Evolutionary conservation across 2,113 vertebrate genomes (phyloP).

Genomic region (Prochilodus magdalenae): DNA sequence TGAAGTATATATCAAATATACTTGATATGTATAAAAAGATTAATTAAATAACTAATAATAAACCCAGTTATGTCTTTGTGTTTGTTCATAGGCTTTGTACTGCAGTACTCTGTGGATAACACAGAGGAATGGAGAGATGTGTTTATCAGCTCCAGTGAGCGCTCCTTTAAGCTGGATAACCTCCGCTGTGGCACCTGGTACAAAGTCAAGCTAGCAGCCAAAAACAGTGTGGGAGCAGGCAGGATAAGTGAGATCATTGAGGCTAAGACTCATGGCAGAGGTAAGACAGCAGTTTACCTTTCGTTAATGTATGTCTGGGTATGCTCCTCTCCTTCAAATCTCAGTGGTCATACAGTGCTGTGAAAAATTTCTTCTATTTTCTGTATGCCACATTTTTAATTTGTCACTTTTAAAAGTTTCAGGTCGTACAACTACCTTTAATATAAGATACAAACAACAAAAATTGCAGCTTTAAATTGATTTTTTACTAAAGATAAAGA

Average conservation of each 20-base stretch:
- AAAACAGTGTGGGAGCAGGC: constrained; percentile 96
- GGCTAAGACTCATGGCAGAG: constrained; percentile 95
- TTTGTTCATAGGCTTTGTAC: constrained; percentile 86
- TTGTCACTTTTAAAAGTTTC: too few species aligned
- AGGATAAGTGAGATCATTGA: constrained; percentile 99
- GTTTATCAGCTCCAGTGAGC: constrained; percentile 93
- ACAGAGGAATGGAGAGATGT: constrained; percentile 98
- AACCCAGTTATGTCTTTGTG: constrained; percentile 36
- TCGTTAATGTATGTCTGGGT: not conserved
- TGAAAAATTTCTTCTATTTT: too few species aligned
- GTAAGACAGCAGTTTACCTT: constrained; percentile 67
- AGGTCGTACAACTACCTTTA: too few species aligned
- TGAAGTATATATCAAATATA: too few species aligned
- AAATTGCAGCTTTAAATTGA: too few species aligned
- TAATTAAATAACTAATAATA: too few species aligned
- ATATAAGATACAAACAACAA: too few species aligned
- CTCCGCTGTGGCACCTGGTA: constrained; percentile 98
- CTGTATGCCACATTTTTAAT: too few species aligned
- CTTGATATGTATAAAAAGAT: too few species aligned
- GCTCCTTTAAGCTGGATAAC: constrained; percentile 94
- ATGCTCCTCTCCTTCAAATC: too few species aligned
- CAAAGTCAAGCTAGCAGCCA: constrained; percentile 97
- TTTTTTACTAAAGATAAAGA: too few species aligned
- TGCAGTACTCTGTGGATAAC: constrained; percentile 98
- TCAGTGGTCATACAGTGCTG: too few species aligned